Conservation (phyloP, 37 sponge, comb jelly and placozoan species). For the Theonella swinhoei region DNA sequence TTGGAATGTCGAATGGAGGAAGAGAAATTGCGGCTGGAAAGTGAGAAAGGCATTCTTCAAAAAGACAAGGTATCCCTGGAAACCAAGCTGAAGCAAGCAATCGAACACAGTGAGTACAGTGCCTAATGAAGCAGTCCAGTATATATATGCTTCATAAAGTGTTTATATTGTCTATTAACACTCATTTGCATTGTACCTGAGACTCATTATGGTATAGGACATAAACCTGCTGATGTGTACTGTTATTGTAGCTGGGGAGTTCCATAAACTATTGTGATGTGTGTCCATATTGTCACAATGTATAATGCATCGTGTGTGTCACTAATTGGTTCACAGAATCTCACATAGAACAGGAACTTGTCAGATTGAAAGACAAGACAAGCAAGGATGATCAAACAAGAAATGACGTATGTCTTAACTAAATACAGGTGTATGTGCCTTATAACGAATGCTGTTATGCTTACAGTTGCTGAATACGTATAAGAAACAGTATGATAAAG, state of each 20-base stretch:
- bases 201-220: too few relatives aligned
- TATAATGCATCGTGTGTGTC: too few relatives aligned
- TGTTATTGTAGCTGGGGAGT: too few relatives aligned
- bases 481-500: conserved; percentile 46
- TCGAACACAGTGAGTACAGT: conserved; percentile 59
- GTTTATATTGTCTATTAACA: background rate
- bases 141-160: background rate
- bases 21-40: conserved; percentile 46
- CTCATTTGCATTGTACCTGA: background rate
- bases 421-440: too few relatives aligned
- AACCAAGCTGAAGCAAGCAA: conserved; percentile 57
- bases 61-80: conserved; percentile 44
- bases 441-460: too few relatives aligned
- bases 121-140: background rate
- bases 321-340: conserved; percentile 23
- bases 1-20: conserved; percentile 68
- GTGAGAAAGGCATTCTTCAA: conserved; percentile 32
- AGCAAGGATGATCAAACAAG: conserved; percentile 41
- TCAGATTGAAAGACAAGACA: conserved; percentile 23
- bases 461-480: conserved; percentile 54
- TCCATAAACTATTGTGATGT: too few relatives aligned
- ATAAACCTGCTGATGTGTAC: too few relatives aligned
- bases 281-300: too few relatives aligned
- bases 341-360: conserved; percentile 25
- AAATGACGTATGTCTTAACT: conserved; percentile 30